These are phyloP conservation scores for Battus philenor DNA, from an alignment of 1,140 invertebrate species.

Conservation along the genomic window DNA sequence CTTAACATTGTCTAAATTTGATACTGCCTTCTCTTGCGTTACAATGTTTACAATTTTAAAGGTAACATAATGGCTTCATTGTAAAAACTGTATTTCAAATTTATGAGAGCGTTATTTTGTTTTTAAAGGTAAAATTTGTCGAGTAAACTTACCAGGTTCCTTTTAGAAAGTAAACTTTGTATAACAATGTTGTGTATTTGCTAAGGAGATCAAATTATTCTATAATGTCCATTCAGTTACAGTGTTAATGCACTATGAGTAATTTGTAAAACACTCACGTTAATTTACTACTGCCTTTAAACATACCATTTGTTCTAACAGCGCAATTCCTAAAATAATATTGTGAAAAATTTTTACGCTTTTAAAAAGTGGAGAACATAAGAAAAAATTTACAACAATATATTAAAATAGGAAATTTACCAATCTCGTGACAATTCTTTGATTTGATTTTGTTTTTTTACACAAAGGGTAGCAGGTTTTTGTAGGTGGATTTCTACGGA, in stretches of 20 bases:
- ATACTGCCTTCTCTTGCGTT: neutral
- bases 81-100: constrained; percentile 10
- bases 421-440: too few species aligned
- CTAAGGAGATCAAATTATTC: constrained; percentile 26
- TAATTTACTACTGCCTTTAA: too few species aligned
- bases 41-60: constrained; percentile 9
- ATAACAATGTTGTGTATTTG: constrained; percentile 24
- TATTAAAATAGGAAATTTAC: too few species aligned
- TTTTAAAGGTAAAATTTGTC: constrained; percentile 5
- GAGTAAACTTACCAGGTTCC: constrained; percentile 4
- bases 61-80: constrained; percentile 9
- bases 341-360: too few species aligned
- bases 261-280: too few species aligned
- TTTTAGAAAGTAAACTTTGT: constrained; percentile 1
- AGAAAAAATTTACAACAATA: too few species aligned
- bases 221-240: constrained; percentile 20
- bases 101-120: constrained; percentile 7
- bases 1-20: constrained; percentile 4
- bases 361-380: too few species aligned
- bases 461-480: too few species aligned
- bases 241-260: neutral
- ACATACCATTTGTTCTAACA: too few species aligned
- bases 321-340: too few species aligned
- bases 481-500: constrained; percentile 53
- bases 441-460: too few species aligned